Evolutionary conservation across 1,140 invertebrate species (phyloP).

Genomic region (Drosophila malerkotliana): DNA sequence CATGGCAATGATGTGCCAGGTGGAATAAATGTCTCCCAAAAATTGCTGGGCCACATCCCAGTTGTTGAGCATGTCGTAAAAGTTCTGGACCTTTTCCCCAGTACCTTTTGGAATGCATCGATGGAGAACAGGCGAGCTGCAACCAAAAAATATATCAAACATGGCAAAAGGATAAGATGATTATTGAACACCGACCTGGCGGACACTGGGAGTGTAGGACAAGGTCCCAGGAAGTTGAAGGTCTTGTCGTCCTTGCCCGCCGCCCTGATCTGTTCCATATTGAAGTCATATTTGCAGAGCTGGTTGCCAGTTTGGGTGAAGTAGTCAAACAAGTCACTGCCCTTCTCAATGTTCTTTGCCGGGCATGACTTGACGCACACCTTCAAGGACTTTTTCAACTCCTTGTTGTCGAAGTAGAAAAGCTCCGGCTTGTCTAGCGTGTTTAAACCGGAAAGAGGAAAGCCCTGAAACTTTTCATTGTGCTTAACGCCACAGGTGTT

Average conservation of each 20-base stretch:
- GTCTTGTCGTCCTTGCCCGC: slow-evolving; percentile 84
- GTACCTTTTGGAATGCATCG: slow-evolving; percentile 91
- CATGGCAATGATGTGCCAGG: slow-evolving; percentile 93
- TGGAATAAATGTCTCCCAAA: slow-evolving; percentile 93
- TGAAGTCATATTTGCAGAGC: slow-evolving; percentile 90
- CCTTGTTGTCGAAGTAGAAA: slow-evolving; percentile 92
- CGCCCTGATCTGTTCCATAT: slow-evolving; percentile 85
- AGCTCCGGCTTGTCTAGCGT: slow-evolving; percentile 92
- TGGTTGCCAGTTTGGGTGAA: slow-evolving; percentile 89
- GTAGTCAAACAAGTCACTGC: slow-evolving; percentile 90
- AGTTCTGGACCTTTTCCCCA: slow-evolving; percentile 85
- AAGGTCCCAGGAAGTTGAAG: slow-evolving; percentile 88
- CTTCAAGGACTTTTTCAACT: slow-evolving; percentile 91
- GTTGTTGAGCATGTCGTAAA: slow-evolving; percentile 93
- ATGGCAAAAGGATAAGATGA: not conserved
- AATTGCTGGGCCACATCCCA: slow-evolving; percentile 95
- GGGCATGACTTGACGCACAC: slow-evolving; percentile 96
- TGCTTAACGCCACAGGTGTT: slow-evolving; percentile 95
- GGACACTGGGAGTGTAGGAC: slow-evolving; percentile 89
- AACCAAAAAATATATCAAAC: slow-evolving; percentile 28
- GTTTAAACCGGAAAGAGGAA: slow-evolving; percentile 91
- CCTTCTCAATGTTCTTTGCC: slow-evolving; percentile 86
- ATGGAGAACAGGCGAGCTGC: slow-evolving; percentile 91
- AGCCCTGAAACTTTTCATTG: slow-evolving; percentile 89
- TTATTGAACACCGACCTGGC: slow-evolving; percentile 84